These are phyloP conservation scores for Parnassius apollo DNA, from an alignment of 2,888 invertebrate species.

Conservation along the genomic window DNA sequence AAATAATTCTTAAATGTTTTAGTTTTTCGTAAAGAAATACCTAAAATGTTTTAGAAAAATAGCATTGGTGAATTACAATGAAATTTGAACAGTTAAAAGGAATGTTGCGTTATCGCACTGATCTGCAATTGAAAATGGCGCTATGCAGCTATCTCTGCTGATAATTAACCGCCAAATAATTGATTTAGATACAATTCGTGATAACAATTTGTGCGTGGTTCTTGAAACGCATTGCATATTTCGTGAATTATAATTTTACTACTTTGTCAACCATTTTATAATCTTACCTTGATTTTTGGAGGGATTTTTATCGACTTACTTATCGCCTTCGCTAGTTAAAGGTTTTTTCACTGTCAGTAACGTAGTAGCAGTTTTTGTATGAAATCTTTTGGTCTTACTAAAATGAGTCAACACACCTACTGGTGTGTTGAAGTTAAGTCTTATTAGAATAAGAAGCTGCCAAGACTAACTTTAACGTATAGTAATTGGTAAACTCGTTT, in stretches of 20 bases:
- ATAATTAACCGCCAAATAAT: constrained; percentile 15
- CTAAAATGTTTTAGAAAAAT: too few relatives aligned
- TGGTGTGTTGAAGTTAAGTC: constrained; percentile 11
- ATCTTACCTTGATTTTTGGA: too few relatives aligned
- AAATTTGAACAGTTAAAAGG: neutral
- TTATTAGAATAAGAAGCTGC: constrained; percentile 9
- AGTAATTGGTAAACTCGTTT: constrained; percentile 20
- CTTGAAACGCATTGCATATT: neutral
- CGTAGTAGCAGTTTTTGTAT: too few relatives aligned
- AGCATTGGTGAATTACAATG: too few relatives aligned
- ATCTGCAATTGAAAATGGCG: constrained; percentile 22
- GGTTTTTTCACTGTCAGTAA: too few relatives aligned
- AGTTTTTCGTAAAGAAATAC: too few relatives aligned
- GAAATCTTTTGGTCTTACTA: too few relatives aligned
- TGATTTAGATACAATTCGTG: constrained; percentile 8
- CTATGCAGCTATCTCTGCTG: constrained; percentile 9
- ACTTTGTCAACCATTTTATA: too few relatives aligned
- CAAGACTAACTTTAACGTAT: constrained; percentile 23
- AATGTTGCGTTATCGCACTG: constrained; percentile 7
- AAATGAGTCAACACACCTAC: neutral
- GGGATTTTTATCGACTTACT: too few relatives aligned
- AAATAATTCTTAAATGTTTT: too few relatives aligned
- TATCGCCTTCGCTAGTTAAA: too few relatives aligned
- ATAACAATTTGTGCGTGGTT: constrained; percentile 3
- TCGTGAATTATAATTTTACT: neutral